A percentile compares a stretch with the other conserved stretches of the same genome.
phyloP scores from a whole-genome alignment of 2,113 vertebrate species.

The Trichomycterus rosablanca region DNA sequence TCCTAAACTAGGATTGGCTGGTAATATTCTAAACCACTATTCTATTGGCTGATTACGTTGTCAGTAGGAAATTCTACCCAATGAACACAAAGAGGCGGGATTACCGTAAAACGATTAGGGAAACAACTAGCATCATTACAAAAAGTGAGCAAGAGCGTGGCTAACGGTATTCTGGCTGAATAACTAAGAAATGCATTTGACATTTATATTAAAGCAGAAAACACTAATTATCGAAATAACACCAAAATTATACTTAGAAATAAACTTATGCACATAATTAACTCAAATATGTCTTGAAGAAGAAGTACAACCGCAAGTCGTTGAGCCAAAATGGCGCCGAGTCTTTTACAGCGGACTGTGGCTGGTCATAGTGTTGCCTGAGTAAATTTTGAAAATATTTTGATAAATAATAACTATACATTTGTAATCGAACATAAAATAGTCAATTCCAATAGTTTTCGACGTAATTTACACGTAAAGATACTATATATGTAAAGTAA shows the following conservation, averaged over 20 bases:
- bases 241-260: no score
- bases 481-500: no score
- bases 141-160: slow-evolving; percentile 14
- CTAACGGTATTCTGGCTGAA: slow-evolving; percentile 7
- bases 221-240: no score
- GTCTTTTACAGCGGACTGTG: slow-evolving; percentile 17
- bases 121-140: background rate
- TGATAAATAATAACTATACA: no score
- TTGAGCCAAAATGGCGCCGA: slow-evolving; percentile 78
- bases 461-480: no score
- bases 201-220: no score
- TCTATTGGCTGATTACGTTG: background rate
- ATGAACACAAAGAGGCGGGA: background rate
- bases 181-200: no score
- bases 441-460: no score
- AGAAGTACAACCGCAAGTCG: slow-evolving; percentile 61
- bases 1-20: background rate
- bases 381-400: slow-evolving; percentile 3
- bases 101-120: background rate
- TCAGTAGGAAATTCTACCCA: background rate
- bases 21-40: background rate
- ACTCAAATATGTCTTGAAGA: slow-evolving; percentile 18
- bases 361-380: slow-evolving; percentile 44
- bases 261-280: no score
- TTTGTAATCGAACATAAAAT: no score